A percentile compares a stretch with the other conserved stretches of the same genome.
phyloP scores from a whole-genome alignment of 2,888 invertebrate genomes.

The Pseudococcus jackbeardsleyi region DNA sequence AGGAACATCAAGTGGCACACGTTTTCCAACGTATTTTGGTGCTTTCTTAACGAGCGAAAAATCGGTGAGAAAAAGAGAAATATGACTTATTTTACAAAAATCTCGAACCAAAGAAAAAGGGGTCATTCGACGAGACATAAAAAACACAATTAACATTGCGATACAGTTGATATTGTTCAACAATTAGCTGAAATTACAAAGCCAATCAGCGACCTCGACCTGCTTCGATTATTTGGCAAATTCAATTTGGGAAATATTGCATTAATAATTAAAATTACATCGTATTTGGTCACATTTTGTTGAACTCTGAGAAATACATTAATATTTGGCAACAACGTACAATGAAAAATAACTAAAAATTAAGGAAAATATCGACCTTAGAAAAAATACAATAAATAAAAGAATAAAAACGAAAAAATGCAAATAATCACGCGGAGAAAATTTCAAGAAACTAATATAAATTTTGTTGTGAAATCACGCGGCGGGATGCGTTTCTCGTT shows the following conservation, averaged over 20 bases:
- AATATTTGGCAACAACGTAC: conserved; percentile 5
- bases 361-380: background rate
- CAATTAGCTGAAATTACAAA: background rate
- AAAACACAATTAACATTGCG: too few species aligned
- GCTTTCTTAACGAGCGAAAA: background rate
- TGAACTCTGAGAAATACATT: background rate
- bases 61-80: background rate
- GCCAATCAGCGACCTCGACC: background rate
- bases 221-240: background rate
- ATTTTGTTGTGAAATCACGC: background rate
- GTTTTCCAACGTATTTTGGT: background rate
- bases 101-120: too few species aligned
- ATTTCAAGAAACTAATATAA: background rate
- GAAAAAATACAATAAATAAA: conserved; percentile 7
- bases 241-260: background rate
- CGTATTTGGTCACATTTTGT: background rate
- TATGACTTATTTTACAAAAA: too few species aligned
- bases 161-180: too few species aligned
- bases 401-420: conserved; percentile 13
- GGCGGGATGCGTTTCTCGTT: background rate
- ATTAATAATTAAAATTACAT: conserved; percentile 3
- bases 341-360: background rate
- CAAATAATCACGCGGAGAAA: background rate
- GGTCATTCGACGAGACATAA: too few species aligned
- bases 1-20: background rate